Percentiles rank a stretch among this genome's conserved stretches.
Conservation (phyloP, 2,888 invertebrate genomes). For the Leucophora obtusa region DNA sequence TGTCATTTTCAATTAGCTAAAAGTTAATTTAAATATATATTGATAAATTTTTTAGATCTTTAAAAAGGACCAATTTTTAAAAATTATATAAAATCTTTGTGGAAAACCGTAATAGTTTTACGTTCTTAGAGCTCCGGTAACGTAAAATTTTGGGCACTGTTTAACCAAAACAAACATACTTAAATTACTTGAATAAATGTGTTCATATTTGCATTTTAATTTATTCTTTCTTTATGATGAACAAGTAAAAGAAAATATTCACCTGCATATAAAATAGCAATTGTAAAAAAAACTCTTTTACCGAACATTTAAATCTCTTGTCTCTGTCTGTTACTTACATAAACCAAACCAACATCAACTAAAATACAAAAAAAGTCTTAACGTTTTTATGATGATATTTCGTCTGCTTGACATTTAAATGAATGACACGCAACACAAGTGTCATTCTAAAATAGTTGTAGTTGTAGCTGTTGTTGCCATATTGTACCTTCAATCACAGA, state of each 20-base stretch:
- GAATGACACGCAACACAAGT: constrained; percentile 41
- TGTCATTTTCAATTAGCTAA: too few species aligned
- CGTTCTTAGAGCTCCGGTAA: too few species aligned
- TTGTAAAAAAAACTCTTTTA: constrained; percentile 31
- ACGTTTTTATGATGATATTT: constrained; percentile 30
- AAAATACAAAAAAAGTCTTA: constrained; percentile 2
- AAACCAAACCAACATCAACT: constrained; percentile 10
- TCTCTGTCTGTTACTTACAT: neutral
- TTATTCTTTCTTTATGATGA: neutral
- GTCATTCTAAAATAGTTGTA: constrained; percentile 20
- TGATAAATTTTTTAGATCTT: too few species aligned
- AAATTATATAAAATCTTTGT: too few species aligned
- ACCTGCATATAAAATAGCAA: constrained; percentile 34
- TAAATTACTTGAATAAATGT: neutral
- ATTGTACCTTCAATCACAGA: neutral
- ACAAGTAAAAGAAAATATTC: neutral
- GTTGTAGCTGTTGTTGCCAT: constrained; percentile 16
- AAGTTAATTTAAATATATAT: too few species aligned
- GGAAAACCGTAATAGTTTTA: too few species aligned
- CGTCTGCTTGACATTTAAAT: constrained; percentile 40
- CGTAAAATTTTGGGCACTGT: too few species aligned
- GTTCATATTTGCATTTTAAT: neutral
- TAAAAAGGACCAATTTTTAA: too few species aligned
- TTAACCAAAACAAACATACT: too few species aligned
- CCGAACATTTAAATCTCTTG: constrained; percentile 3